A percentile compares a stretch with the other conserved stretches of the same genome.
phyloP scores from a whole-genome alignment of 2,113 vertebrate species.

The Kobus ellipsiprymnus region DNA sequence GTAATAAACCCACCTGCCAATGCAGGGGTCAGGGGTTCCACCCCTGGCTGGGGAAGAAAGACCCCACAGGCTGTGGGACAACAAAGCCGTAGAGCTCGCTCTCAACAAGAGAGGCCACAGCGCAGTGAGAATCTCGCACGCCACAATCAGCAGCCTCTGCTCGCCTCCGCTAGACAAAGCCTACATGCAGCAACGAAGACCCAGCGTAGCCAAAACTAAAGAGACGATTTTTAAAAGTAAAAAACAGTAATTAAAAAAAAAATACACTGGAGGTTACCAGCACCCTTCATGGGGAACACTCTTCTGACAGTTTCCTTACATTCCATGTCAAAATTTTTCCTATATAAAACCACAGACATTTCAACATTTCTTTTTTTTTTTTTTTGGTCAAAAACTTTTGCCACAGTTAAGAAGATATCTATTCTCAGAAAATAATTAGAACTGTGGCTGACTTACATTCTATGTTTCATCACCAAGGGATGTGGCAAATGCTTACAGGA shows the following conservation, averaged over 20 bases:
- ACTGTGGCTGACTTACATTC: background rate
- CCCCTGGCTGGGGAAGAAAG: background rate
- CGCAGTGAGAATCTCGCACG: background rate
- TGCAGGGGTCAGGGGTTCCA: rapidly evolving
- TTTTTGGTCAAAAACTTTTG: background rate
- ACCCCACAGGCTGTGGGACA: background rate
- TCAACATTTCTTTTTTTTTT: background rate
- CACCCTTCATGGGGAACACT: no score
- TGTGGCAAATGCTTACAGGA: no score
- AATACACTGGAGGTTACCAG: no score
- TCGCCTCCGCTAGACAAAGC: background rate
- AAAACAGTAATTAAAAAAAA: background rate
- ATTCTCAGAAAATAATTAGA: background rate
- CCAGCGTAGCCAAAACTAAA: background rate
- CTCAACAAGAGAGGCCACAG: background rate
- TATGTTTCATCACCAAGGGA: no score
- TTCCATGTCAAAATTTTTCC: background rate
- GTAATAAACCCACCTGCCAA: no score
- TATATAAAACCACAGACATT: background rate
- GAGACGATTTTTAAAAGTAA: background rate
- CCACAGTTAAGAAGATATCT: background rate
- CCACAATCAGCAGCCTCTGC: background rate
- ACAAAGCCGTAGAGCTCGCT: background rate
- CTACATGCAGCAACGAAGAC: rapidly evolving
- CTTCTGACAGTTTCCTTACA: no score